Conservation (phyloP, 2,113 vertebrate genomes). For the Protobothrops mucrosquamatus region DNA sequence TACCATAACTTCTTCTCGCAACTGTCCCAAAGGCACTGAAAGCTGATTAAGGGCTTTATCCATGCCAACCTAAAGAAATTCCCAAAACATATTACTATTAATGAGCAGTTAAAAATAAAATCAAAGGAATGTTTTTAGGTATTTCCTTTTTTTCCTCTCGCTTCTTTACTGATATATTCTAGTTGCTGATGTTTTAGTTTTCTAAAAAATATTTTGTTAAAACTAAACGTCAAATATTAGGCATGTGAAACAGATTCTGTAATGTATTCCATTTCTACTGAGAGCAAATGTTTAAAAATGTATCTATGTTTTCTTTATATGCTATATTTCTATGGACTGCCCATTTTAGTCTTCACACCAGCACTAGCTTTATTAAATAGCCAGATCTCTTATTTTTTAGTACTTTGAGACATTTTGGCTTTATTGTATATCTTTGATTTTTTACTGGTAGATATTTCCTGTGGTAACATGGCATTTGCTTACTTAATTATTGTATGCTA, state of each 20-base stretch:
- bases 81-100: slow-evolving; percentile 34
- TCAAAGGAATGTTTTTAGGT: not conserved
- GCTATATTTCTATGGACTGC: not conserved
- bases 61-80: slow-evolving; percentile 89
- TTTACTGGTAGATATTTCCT: not conserved
- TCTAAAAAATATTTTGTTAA: not conserved
- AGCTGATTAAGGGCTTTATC: slow-evolving; percentile 97
- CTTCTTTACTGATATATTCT: not conserved
- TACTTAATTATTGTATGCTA: not conserved
- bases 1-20: slow-evolving; percentile 96
- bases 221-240: not conserved
- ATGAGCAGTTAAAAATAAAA: not conserved
- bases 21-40: slow-evolving; percentile 91
- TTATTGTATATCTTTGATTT: not conserved
- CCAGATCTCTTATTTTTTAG: not conserved
- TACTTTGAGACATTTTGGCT: not conserved
- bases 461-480: not conserved
- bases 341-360: no score
- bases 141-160: not conserved
- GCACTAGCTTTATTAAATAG: not conserved
- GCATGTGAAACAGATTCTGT: not conserved
- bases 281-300: not conserved
- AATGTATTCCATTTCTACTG: not conserved
- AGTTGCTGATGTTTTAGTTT: not conserved
- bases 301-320: not conserved